phyloP scores from a whole-genome alignment of 2,113 vertebrate species.

The Cisticola juncidis region DNA sequence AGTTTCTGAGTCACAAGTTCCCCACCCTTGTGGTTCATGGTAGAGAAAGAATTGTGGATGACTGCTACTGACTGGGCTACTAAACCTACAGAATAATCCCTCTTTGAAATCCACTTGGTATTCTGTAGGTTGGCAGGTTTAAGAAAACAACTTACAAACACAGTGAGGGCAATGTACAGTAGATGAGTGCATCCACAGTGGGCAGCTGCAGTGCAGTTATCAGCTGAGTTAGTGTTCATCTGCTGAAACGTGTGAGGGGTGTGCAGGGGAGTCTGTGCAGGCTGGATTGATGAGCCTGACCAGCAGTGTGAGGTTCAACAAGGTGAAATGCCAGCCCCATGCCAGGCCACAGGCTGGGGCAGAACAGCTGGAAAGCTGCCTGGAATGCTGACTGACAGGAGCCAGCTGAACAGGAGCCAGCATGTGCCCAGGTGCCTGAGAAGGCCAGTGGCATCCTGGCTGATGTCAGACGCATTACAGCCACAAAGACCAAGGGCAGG shows the following conservation, averaged over 20 bases:
- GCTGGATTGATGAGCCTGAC: accelerated
- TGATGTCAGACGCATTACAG: background rate
- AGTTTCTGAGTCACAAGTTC: background rate
- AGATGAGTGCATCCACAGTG: background rate
- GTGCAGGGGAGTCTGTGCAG: background rate
- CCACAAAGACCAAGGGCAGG: accelerated
- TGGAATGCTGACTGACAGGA: background rate
- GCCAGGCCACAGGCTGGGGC: accelerated
- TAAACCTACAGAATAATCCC: background rate
- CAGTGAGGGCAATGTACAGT: background rate
- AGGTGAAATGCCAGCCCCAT: accelerated
- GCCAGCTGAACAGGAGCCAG: background rate
- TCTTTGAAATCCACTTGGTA: background rate
- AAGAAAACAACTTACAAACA: background rate
- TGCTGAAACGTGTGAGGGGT: background rate
- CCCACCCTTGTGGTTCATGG: background rate
- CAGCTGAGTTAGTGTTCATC: background rate
- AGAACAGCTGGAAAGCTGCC: background rate
- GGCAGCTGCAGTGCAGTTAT: background rate
- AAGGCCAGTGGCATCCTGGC: background rate
- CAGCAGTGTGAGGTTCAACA: accelerated
- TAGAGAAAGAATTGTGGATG: background rate
- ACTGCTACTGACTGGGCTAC: background rate
- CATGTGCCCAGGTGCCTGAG: background rate
- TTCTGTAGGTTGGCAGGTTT: background rate